These are phyloP conservation scores for Eumacrocentrus americanus DNA, from an alignment of 2,888 invertebrate species.

Conservation along the genomic window DNA sequence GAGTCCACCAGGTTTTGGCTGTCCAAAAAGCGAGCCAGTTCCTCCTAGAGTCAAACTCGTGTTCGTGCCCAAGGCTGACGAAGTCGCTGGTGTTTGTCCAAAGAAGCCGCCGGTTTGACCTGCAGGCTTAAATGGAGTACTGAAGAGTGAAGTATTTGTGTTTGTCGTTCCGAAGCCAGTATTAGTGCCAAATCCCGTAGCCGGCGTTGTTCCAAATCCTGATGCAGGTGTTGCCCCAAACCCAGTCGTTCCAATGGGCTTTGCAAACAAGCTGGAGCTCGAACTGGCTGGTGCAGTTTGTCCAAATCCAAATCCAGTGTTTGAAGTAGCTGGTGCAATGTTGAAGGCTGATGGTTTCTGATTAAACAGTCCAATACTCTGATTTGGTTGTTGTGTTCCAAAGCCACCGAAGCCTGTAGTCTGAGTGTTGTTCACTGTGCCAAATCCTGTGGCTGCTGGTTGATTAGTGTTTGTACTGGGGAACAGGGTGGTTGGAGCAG, in stretches of 20 bases:
- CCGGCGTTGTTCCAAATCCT: conserved; percentile 46
- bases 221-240: conserved; percentile 57
- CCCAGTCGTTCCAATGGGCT: conserved; percentile 60
- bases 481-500: conserved; percentile 57
- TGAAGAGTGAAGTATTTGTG: conserved; percentile 59
- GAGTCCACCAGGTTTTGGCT: conserved; percentile 63
- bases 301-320: conserved; percentile 62
- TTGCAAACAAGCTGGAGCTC: conserved; percentile 62
- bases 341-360: conserved; percentile 61
- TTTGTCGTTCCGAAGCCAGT: conserved; percentile 54
- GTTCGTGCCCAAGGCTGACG: conserved; percentile 57
- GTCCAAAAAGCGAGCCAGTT: conserved; percentile 54
- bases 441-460: conserved; percentile 53
- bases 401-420: conserved; percentile 58
- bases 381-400: conserved; percentile 56
- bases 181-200: conserved; percentile 44
- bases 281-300: conserved; percentile 49
- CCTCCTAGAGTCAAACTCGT: conserved; percentile 56
- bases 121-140: conserved; percentile 61
- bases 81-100: conserved; percentile 48
- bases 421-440: conserved; percentile 55
- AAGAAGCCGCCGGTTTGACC: conserved; percentile 59
- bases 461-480: conserved; percentile 53
- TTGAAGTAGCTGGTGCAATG: conserved; percentile 53
- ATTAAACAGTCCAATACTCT: conserved; percentile 61